phyloP scores from a whole-genome alignment of 2,888 invertebrate species.

The Lomographa bimaculata region DNA sequence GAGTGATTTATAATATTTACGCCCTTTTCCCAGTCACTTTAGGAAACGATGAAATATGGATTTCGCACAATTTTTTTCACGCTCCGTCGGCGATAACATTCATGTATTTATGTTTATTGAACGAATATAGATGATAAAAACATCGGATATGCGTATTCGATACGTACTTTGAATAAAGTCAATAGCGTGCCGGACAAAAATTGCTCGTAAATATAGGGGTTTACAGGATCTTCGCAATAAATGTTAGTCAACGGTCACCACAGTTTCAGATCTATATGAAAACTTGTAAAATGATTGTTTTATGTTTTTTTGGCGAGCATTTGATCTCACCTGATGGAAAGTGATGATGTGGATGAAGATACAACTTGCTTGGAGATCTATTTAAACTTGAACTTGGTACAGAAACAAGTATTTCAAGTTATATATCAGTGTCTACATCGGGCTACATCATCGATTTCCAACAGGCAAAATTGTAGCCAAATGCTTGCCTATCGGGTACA shows the following conservation, averaged over 20 bases:
- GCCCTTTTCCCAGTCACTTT: slow-evolving; percentile 28
- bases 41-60: slow-evolving; percentile 34
- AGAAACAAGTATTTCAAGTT: too few relatives aligned
- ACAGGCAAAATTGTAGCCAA: too few relatives aligned
- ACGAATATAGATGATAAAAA: slow-evolving; percentile 20
- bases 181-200: slow-evolving; percentile 10
- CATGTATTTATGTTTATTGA: slow-evolving; percentile 16
- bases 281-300: too few relatives aligned
- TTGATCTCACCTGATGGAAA: too few relatives aligned
- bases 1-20: slow-evolving; percentile 39
- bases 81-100: slow-evolving; percentile 17
- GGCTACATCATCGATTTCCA: too few relatives aligned
- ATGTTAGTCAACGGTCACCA: slow-evolving; percentile 6
- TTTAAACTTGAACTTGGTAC: too few relatives aligned
- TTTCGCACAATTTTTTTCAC: slow-evolving; percentile 24
- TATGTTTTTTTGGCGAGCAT: too few relatives aligned
- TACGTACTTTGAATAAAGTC: slow-evolving; percentile 19
- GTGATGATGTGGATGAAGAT: too few relatives aligned
- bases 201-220: slow-evolving; percentile 10
- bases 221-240: slow-evolving; percentile 4
- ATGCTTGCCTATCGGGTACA: too few relatives aligned
- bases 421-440: too few relatives aligned
- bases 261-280: slow-evolving; percentile 3
- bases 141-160: slow-evolving; percentile 10
- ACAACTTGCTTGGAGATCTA: too few relatives aligned